Conservation (phyloP, 2,797 vertebrate genomes). For the Ceyx erithaca region DNA sequence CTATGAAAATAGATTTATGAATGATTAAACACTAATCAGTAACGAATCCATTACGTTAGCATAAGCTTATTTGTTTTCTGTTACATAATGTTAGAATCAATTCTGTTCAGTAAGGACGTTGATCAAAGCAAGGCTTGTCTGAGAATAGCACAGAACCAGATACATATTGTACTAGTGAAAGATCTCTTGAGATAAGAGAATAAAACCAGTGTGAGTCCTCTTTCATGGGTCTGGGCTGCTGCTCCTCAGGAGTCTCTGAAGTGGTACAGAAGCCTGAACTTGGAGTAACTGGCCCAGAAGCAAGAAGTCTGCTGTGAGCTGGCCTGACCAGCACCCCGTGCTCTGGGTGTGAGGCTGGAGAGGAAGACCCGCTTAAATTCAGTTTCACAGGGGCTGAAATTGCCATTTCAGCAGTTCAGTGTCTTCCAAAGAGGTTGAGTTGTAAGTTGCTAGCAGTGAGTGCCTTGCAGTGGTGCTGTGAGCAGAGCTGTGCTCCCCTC, state of each 20-base stretch:
- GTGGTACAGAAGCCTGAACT: background rate
- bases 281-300: background rate
- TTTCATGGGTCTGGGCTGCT: background rate
- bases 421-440: background rate
- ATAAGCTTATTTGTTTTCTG: conserved; percentile 24
- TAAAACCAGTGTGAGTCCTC: background rate
- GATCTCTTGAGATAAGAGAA: background rate
- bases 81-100: conserved; percentile 35
- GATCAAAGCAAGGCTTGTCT: conserved; percentile 41
- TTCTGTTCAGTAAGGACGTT: background rate
- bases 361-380: background rate
- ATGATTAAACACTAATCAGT: conserved; percentile 40
- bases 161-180: background rate
- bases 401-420: background rate
- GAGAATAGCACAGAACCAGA: background rate
- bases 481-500: background rate
- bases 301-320: background rate
- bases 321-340: accelerated
- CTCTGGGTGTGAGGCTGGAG: background rate
- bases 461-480: background rate
- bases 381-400: background rate
- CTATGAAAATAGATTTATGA: conserved; percentile 8
- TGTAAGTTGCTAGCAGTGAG: background rate
- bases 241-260: background rate
- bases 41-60: conserved; percentile 36